Base-by-base conservation (phyloP, 2,113 vertebrate genomes). In the Abramis brama region DNA sequence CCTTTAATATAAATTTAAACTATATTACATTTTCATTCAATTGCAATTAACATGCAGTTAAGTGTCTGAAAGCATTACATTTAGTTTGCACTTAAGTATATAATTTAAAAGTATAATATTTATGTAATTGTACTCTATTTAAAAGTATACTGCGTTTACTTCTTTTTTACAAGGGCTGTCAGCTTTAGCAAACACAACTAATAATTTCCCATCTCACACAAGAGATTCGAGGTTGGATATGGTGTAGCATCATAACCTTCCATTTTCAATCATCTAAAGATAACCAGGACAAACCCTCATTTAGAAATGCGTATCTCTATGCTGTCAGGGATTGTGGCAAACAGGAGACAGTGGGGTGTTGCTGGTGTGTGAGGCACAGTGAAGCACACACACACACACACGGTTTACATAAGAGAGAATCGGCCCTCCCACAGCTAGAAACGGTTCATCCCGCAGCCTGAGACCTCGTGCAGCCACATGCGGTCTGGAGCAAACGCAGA, bases 311-410 rank as follows among this genome's bases (percentile, higher is more conserved):
- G 27, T 30, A 30, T 33, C 13, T 33, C 3, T 13, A 10, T 36
- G 6, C 25, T 59, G 33, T 79, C 33, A 62, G 33, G 33, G 36
- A 62, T 43, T 59, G 5, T 36, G 52, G 19, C 36, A 21, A 39
- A 21, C 30, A 21, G 64, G 64, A 68, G 64, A 36, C 77, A 25
- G 39, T 39, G 45, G 59, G 78, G n/a, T n/a, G 21, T 15, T 39
- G 7, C n/a, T 64, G 57, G 6, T 2, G 36, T 47, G 78, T 80
- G 30, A 7, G 19, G 19, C 19, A 57, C 17, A 60, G 30, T 79
- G 15, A 79, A 43, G 57, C 57, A 74, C 71, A 86, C 62, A 78
- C 57, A 36, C 78, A 39, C 84, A 86, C 8, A 70, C 84, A 43
- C 6, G 8, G 27, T 21, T 52, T 57, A 57, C n/a, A 79, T 36